Base-by-base conservation (phyloP, 2,113 vertebrate genomes). In the Rhabdomys dilectus region DNA sequence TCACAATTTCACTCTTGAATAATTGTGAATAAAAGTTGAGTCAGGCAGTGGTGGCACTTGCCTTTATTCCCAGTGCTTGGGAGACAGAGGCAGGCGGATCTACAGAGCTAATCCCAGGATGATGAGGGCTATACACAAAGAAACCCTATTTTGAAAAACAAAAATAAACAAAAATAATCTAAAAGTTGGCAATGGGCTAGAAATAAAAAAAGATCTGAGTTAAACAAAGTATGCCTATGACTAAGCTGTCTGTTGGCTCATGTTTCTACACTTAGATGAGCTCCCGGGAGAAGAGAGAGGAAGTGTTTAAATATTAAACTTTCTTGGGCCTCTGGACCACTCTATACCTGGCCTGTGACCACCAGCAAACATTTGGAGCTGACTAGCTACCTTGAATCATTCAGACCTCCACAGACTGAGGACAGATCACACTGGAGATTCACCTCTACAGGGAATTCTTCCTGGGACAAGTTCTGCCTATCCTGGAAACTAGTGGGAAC, bases 171-270 rank as follows among this genome's bases (percentile, higher is more conserved):
- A 73, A 72, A 12, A 85, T 72, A 91, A 34, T 88, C 48, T 85
- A 56, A 62, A 62, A 56, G 76, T 29, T 72, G 53, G 77, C 51
- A 97, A 93, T 42, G 36, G 53, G 29, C 51, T 94, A 81, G 93
- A 91, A 89, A 95, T 70, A 66, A 75, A 92, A 91, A 87, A 87
- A 68, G 16, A 36, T 21, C 29, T 96, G 81, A 76, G 72, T 70
- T 53, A 84, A 68, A 88, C 1, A 77, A 93, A 95, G 72, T 84
- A 82, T 84, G 29, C 19, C 75, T 66, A 26, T 29, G 80, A 90
- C 88, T 51, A 70, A 73, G 34, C 70, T 85, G 45, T 24, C 53
- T 77, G 48, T 45, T 89, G 80, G 70, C 76, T 89, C 53, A 58
- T 84, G n/a, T 21, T 87, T 89, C 36, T 77, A 22, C 80, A 82